These are phyloP conservation scores for Didymodactylos carnosus DNA, from an alignment of 2,888 invertebrate genomes.

Conservation along the genomic window DNA sequence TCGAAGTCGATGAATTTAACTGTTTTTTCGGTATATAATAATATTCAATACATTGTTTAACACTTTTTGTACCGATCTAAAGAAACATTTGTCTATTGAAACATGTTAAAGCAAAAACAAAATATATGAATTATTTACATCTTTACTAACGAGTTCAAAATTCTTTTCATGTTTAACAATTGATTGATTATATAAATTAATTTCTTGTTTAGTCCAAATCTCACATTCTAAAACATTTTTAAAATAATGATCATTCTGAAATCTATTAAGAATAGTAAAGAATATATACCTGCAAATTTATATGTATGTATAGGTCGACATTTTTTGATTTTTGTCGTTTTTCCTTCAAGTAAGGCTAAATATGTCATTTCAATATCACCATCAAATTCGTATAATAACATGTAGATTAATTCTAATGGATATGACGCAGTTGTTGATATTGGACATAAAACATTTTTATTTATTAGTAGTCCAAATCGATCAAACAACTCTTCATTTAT, in stretches of 20 bases:
- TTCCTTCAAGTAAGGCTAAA: not conserved
- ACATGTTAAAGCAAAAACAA: not conserved
- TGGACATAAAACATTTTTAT: not conserved
- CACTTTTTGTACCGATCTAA: conserved; percentile 65
- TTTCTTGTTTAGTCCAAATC: not conserved
- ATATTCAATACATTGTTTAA: conserved; percentile 77
- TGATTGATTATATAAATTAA: not conserved
- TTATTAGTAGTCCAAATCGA: not conserved
- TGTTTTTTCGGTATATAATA: conserved; percentile 98
- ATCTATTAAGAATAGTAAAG: too few species aligned
- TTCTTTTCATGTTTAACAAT: not conserved
- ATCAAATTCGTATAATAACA: not conserved
- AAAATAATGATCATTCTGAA: too few species aligned
- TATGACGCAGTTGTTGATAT: not conserved
- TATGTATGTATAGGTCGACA: not conserved
- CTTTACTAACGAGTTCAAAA: not conserved
- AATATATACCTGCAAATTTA: too few species aligned
- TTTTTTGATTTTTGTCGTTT: not conserved
- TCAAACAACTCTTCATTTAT: not conserved
- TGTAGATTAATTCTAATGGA: not conserved
- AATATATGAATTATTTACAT: not conserved
- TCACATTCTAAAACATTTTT: too few species aligned
- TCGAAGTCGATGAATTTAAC: too few species aligned
- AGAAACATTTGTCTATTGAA: not conserved
- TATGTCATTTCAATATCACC: not conserved